These are phyloP conservation scores for Choristoneura fumiferana DNA, from an alignment of 1,140 invertebrate genomes.

Conservation along the genomic window DNA sequence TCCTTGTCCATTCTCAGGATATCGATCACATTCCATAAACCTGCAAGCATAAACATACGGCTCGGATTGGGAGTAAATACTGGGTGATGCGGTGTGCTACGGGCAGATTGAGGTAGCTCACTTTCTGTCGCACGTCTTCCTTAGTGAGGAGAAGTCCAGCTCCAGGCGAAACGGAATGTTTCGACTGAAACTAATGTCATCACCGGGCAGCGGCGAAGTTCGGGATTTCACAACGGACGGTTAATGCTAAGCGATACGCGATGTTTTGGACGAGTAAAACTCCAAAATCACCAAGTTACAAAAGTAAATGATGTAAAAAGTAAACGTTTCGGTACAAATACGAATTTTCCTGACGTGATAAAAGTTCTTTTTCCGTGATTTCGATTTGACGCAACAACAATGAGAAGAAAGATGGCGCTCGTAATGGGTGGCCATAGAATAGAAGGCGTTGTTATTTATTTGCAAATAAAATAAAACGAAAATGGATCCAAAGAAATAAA, in stretches of 20 bases:
- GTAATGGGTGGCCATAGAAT: conserved; percentile 5
- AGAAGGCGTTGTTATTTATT: neutral
- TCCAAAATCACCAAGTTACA: neutral
- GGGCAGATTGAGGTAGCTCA: neutral
- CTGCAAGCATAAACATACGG: conserved; percentile 39
- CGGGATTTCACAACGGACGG: neutral
- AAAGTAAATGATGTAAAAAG: neutral
- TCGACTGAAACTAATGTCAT: conserved; percentile 11
- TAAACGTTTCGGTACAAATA: neutral
- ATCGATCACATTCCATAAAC: conserved; percentile 58
- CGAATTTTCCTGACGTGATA: neutral
- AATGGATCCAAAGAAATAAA: no score
- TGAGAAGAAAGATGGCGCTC: conserved; percentile 14
- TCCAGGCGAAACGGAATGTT: conserved; percentile 12
- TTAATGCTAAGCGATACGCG: neutral
- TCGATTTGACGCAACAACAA: conserved; percentile 15
- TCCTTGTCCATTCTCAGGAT: conserved; percentile 44
- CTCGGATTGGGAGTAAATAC: neutral
- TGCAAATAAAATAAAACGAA: no score
- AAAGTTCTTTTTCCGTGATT: neutral
- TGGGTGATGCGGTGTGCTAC: neutral
- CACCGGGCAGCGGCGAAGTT: conserved; percentile 8
- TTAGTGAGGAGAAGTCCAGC: conserved; percentile 6
- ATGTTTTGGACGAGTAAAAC: neutral
- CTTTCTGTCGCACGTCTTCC: neutral